Conservation (phyloP, 1,140 invertebrate species). For the Ips nitidus region DNA sequence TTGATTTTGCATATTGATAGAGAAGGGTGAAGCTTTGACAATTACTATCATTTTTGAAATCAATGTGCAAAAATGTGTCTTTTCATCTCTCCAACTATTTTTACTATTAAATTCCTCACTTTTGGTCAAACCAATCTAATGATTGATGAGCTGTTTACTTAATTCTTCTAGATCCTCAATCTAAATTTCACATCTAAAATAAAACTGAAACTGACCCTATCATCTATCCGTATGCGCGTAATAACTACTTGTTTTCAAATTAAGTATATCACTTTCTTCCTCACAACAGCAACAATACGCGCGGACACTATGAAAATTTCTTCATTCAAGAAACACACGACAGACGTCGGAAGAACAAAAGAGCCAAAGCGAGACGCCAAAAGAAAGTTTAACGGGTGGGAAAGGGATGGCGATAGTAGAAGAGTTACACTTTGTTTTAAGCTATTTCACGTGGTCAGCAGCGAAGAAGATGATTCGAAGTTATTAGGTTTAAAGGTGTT, state of each 20-base stretch:
- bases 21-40: too few species aligned
- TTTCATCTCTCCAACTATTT: too few species aligned
- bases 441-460: constrained; percentile 22
- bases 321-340: constrained; percentile 12
- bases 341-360: neutral
- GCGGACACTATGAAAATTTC: constrained; percentile 13
- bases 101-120: too few species aligned
- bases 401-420: constrained; percentile 11
- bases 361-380: constrained; percentile 1
- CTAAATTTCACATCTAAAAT: too few species aligned
- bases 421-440: constrained; percentile 22
- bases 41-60: too few species aligned
- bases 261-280: constrained; percentile 24
- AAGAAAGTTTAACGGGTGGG: neutral
- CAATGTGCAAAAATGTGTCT: too few species aligned
- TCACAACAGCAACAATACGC: constrained; percentile 2
- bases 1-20: too few species aligned
- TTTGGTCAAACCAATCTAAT: too few species aligned
- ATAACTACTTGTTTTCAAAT: constrained; percentile 12
- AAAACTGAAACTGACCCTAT: too few species aligned
- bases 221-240: neutral
- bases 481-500: constrained; percentile 11
- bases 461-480: constrained; percentile 12
- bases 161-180: too few species aligned
- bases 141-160: too few species aligned